Evolutionary conservation across 2,888 invertebrate species (phyloP), one percentile per base, ranked within the genome.

Genomic region (Lamellibrachia satsuma): DNA sequence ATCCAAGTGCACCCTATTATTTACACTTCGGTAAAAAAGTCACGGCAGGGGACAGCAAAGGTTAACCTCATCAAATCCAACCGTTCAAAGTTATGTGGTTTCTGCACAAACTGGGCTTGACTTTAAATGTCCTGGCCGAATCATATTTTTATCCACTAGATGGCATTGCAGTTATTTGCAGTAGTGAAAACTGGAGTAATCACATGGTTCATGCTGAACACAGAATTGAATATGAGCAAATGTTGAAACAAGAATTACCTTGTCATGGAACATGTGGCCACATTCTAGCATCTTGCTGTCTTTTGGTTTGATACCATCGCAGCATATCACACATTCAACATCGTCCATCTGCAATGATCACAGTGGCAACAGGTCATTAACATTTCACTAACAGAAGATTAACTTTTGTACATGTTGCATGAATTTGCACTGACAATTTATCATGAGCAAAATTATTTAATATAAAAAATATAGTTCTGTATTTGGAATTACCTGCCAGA

Each of bases 251-350:
- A 3, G 11, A 91, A 51, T n/a, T 52, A 91, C 91, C 91, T n/a
- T 15, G 1, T 91, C 91, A n/a, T 91, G 91, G 90, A 52, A 93
- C 27, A 51, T 15, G 52, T n/a, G 75, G 60, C n/a, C 60, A 55
- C n/a, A 39, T 3, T 60, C 39, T n/a, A 52, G 92, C 60, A 11
- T 27, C 51, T 39, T 39, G 52, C 90, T 57, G 91, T 91, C 39
- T 27, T 51, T 22, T 22, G 22, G 39, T 9, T 22, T 27, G 39
- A 60, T 57, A 3, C 60, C 39, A 27, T 91, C 91, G 22, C 91
- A 91, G 39, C 91, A 91, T 11, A 91, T 91, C 91, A 91, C 55
- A 11, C 55, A 90, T 0, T 95, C 94, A 90, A 94, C 95, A 39
- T 95, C 94, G 91, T 94, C 93, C 39, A 92, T 93, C 92, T 90